Base-by-base conservation (phyloP, 2,797 vertebrate genomes). In the Odontamblyopus lacepedii region DNA sequence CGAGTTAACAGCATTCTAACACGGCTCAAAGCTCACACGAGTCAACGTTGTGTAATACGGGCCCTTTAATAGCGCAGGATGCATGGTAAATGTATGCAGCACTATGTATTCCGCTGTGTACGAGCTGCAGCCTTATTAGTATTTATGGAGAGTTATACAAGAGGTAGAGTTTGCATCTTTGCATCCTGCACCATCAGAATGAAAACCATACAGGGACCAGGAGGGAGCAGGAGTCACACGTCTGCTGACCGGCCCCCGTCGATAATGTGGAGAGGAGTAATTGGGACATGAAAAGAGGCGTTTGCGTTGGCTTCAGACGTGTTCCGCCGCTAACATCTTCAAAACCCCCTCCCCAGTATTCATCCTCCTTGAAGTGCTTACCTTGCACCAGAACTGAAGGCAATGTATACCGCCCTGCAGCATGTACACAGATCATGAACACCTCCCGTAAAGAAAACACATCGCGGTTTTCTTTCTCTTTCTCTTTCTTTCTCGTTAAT, bases 331-430 rank as follows among this genome's bases (percentile, higher is more conserved):
- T 78, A 48, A 66, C 41, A 55, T 81, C 82, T 78, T 80, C 77
- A 70, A 71, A 78, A 38, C 7, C 7, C 2, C 35, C 76, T 13
- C 44, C 32, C 9, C 72, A 65, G 15, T 71, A 75, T 59, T 64
- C 73, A 76, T 85, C 30, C 78, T 41, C 41, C 73, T 71, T 75
- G 66, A 84, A 83, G 77, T 73, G 78, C 80, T 85, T 85, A 84
- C 65, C 69, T 86, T 80, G 82, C 83, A 80, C 68, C 76, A 72
- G 69, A 77, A 71, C 70, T 41, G 70, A 72, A 5, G 63, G 53
- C 38, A 27, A n/a, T 61, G 75, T 50, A 76, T 70, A 64, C 50
- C 76, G 66, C 81, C 76, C 78, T 67, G 51, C 70, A 83, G 78
- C 76, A 23, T 78, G 76, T 67, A 82, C 70, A 69, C 41, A 60